These are phyloP conservation scores for Leptosomus discolor DNA, from an alignment of 2,113 vertebrate species.

Conservation along the genomic window DNA sequence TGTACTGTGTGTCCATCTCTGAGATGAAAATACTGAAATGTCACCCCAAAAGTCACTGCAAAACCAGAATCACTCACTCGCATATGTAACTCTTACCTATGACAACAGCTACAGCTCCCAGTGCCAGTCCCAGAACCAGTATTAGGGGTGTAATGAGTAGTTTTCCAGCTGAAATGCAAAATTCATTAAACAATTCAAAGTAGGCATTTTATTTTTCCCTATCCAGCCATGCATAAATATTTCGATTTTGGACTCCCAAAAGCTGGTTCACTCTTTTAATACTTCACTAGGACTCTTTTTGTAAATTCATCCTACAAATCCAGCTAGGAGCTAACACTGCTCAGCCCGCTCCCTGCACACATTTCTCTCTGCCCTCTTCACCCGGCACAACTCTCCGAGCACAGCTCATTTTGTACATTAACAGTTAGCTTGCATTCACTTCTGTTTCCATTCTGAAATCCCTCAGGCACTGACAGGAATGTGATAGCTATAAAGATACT, in stretches of 20 bases:
- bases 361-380: neutral
- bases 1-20: neutral
- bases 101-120: constrained; percentile 91
- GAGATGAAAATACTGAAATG: neutral
- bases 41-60: neutral
- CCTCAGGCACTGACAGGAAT: neutral
- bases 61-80: neutral
- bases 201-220: neutral
- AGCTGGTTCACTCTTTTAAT: neutral
- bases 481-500: neutral
- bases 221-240: neutral
- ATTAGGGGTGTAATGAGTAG: constrained; percentile 89
- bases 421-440: neutral
- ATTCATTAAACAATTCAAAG: neutral
- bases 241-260: neutral
- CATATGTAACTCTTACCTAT: constrained; percentile 82
- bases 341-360: neutral
- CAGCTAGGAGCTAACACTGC: neutral
- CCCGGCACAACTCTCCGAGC: neutral
- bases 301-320: neutral
- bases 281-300: neutral
- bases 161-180: constrained; percentile 86
- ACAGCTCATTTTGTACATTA: neutral
- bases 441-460: constrained; percentile 18
- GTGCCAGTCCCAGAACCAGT: constrained; percentile 88